Base-by-base conservation (phyloP, 1,140 invertebrate genomes). In the Nylanderia fulva region DNA sequence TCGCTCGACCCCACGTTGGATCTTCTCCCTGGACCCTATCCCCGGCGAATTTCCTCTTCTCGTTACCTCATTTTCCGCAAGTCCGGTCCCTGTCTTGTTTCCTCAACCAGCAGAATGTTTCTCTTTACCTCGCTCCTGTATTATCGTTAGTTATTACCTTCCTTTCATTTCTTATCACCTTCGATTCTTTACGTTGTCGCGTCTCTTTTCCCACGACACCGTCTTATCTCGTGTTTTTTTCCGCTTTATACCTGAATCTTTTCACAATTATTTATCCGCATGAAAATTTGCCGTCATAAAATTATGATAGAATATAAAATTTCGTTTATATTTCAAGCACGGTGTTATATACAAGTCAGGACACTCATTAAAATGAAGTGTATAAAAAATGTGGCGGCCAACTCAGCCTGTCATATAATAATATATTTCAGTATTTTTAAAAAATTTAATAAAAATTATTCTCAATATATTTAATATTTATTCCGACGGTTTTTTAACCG, bases 1-100 rank as follows among this genome's bases (percentile, higher is more conserved):
- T 80, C 66, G 71, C 71, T 87, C 86, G 33, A 63, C 60, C 86
- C 86, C 84, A 82, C 64, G 60, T 82, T 80, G 58, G 24, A 54
- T 66, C 66, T 52, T 48, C 29, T 27, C 18, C 42, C 48, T 13
- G 63, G 77, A 82, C 33, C 54, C 58, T 68, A 61, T 15, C 39
- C 24, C 11, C 52, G 21, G 15, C 33, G 33, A 29, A 52, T 76
- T 64, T 85, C 58, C 66, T 86, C 54, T 52, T 71, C 27, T 36
- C 72, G 63, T 84, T 84, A 72, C n/a, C 75, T 84, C 77, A 85
- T 88, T 88, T 88, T 86, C 84, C 76, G 86, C 80, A 39, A 74
- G 58, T 76, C 80, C 71, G 71, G 13, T 11, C 45, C 29, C 66
- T 29, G 66, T 72, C 66, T 60, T 42, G 64, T 80, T 58, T 71